Evolutionary conservation across 2,888 invertebrate genomes (phyloP), one percentile per base, ranked within the genome.

Genomic region (Drosophila cognata): DNA sequence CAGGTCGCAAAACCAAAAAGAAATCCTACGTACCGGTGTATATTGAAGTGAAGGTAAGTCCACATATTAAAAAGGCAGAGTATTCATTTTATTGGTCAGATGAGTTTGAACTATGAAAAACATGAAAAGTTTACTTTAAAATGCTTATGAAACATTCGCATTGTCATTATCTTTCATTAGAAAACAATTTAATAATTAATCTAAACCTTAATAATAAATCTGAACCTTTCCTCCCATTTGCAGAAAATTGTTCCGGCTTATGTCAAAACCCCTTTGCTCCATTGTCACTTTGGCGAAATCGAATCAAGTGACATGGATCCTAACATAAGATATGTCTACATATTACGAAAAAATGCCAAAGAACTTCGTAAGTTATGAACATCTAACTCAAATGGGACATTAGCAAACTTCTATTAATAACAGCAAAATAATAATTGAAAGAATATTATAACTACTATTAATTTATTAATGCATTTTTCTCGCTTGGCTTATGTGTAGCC

Each of bases 231-330:
- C 21, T 21, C 31, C 0, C 28, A 35, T 36, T 36, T 43, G 41
- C 92, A 96, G 96, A 94, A 95, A 94, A 94, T 95, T 18, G 94
- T 96, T 1, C 95, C 96, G 89, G 95, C 95, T 82, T 94, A 95
- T 50, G 95, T 96, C 1, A 95, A 95, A 81, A 96, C 96, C 43
- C 96, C 96, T 2, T 94, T 95, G 55, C 92, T 97, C n/a, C 94
- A 96, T 60, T 95, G 96, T 2, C 92, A 94, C 43, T 96, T 96
- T 86, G 96, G 96, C 0, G 94, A 94, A 18, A 93, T 96, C 64
- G 94, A 94, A 1, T 94, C 94, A 0, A 92, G 94, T 38, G 89
- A 93, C n/a, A 56, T 94, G 0, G 94, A 94, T 36, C 92, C 95
- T 0, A 94, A 94, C 55, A 94, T 94, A 3, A 94, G 95, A 74